A percentile compares a stretch with the other conserved stretches of the same genome.
Evolutionary conservation across 1,140 invertebrate species (phyloP).

Genomic region (Monochamus saltuarius): DNA sequence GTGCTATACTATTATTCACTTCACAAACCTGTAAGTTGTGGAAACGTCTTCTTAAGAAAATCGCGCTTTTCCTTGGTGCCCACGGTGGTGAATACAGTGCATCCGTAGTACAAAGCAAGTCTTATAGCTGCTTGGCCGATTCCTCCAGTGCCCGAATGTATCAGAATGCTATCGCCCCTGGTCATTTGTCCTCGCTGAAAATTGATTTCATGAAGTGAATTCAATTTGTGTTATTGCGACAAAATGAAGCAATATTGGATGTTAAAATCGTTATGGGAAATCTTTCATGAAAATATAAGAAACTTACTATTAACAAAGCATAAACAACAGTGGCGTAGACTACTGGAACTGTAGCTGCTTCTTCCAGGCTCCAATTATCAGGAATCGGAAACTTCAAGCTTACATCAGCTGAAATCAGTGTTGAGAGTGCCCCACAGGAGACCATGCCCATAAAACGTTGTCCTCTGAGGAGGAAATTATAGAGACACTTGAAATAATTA

Average conservation of each 20-base stretch:
- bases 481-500: no score
- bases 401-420: slow-evolving; percentile 60
- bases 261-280: no score
- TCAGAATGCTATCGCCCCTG: slow-evolving; percentile 55
- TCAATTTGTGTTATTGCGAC: neutral
- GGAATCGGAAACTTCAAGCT: slow-evolving; percentile 76
- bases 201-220: neutral
- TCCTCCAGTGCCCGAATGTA: slow-evolving; percentile 76
- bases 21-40: slow-evolving; percentile 29
- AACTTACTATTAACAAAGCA: slow-evolving; percentile 60
- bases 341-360: slow-evolving; percentile 85
- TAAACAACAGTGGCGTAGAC: slow-evolving; percentile 85
- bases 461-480: slow-evolving; percentile 53
- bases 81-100: slow-evolving; percentile 71
- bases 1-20: no score
- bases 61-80: slow-evolving; percentile 70
- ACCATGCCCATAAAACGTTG: slow-evolving; percentile 71
- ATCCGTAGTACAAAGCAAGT: slow-evolving; percentile 64
- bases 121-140: slow-evolving; percentile 79
- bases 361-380: slow-evolving; percentile 77
- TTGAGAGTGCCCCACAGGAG: slow-evolving; percentile 61
- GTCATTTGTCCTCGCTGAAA: slow-evolving; percentile 20
- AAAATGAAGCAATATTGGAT: no score
- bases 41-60: slow-evolving; percentile 58
- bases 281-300: neutral